Evolutionary conservation across 2,113 vertebrate genomes (phyloP).

Genomic region (Gobio gobio): DNA sequence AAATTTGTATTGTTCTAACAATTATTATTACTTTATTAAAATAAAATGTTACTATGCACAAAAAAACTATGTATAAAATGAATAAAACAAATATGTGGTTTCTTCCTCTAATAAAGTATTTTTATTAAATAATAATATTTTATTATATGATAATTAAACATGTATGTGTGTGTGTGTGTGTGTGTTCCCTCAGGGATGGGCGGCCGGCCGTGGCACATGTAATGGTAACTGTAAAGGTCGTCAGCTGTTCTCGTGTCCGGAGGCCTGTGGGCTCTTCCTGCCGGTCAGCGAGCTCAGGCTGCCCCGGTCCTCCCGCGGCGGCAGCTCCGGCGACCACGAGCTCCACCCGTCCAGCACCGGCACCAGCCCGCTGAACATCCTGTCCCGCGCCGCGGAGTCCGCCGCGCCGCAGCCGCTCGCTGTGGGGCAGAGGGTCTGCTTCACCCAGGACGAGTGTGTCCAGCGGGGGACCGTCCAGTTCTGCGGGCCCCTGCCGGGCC

Average conservation of each 20-base stretch:
- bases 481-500: slow-evolving; percentile 67
- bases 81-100: too few relatives aligned
- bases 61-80: too few relatives aligned
- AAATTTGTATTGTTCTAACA: too few relatives aligned
- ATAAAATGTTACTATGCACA: too few relatives aligned
- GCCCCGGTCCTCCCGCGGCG: slow-evolving; percentile 50
- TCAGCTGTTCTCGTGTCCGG: slow-evolving; percentile 76
- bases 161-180: too few relatives aligned
- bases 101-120: too few relatives aligned
- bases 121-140: too few relatives aligned
- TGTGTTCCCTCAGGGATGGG: slow-evolving; percentile 60
- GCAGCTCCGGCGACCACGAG: background rate
- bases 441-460: slow-evolving; percentile 57
- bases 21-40: too few relatives aligned
- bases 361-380: slow-evolving; percentile 45
- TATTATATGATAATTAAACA: too few relatives aligned
- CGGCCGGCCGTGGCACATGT: slow-evolving; percentile 66
- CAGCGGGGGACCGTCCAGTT: slow-evolving; percentile 68
- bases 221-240: slow-evolving; percentile 77
- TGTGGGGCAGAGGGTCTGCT: slow-evolving; percentile 69
- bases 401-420: slow-evolving; percentile 28
- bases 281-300: slow-evolving; percentile 65
- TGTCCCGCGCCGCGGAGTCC: slow-evolving; percentile 62
- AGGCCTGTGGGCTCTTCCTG: slow-evolving; percentile 77
- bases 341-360: background rate